Evolutionary conservation across 2,113 vertebrate genomes (phyloP).

Genomic region (Callithrix jacchus): DNA sequence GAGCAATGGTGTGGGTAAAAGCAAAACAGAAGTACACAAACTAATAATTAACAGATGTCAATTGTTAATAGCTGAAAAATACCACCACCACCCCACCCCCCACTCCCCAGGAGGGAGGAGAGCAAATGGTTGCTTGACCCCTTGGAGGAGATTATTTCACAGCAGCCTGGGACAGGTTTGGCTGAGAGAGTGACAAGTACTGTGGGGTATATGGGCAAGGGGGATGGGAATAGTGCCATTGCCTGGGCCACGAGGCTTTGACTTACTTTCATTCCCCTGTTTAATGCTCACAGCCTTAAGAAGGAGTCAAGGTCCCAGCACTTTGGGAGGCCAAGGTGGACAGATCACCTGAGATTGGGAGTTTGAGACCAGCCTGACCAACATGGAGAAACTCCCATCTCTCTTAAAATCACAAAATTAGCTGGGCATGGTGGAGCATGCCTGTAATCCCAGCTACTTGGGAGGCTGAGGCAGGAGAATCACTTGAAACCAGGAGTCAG

Average conservation of each 20-base stretch:
- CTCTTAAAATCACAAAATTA: too few species aligned
- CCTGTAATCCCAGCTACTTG: too few species aligned
- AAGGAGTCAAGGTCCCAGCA: not conserved
- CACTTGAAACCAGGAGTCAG: too few species aligned
- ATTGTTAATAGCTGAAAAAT: conserved; percentile 51
- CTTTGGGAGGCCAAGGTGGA: too few species aligned
- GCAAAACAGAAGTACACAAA: conserved; percentile 32
- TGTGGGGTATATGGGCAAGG: accelerated
- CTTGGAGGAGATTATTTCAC: not conserved
- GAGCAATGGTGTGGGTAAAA: conserved; percentile 33
- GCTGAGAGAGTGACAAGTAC: not conserved
- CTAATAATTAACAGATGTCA: conserved; percentile 66
- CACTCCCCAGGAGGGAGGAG: not conserved
- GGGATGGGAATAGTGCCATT: not conserved
- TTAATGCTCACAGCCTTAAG: not conserved
- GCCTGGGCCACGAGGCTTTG: not conserved
- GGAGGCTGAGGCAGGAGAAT: too few species aligned
- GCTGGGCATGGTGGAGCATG: too few species aligned
- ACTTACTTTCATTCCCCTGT: not conserved
- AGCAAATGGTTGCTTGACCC: not conserved
- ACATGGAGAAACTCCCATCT: too few species aligned
- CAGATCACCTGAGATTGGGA: too few species aligned
- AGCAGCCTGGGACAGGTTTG: not conserved
- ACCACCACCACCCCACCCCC: not conserved
- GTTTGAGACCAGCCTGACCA: too few species aligned